Conservation (phyloP, 2,113 vertebrate genomes). For the Thymallus thymallus region DNA sequence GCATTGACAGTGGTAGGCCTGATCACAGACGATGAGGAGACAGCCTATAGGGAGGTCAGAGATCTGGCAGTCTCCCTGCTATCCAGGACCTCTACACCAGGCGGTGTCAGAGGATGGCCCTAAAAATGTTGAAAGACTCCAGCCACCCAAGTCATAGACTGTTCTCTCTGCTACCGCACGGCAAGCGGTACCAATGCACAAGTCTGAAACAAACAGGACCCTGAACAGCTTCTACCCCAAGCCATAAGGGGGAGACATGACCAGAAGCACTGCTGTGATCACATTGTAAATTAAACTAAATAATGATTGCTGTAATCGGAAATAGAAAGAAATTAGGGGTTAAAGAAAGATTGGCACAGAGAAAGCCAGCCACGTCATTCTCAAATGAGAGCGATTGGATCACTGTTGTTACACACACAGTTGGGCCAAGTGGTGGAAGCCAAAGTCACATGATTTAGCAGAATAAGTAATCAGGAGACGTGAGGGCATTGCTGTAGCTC, state of each 20-base stretch:
- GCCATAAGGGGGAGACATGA: conserved; percentile 64
- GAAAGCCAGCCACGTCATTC: conserved; percentile 45
- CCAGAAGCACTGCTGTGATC: conserved; percentile 20
- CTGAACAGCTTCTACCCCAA: too few species aligned
- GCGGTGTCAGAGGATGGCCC: too few species aligned
- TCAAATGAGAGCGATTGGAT: conserved; percentile 40
- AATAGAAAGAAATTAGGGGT: neutral
- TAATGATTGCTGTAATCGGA: conserved; percentile 9
- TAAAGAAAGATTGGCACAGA: conserved; percentile 28
- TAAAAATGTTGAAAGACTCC: too few species aligned
- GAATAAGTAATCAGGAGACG: conserved; percentile 66
- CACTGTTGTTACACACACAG: conserved; percentile 61
- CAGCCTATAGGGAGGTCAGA: too few species aligned
- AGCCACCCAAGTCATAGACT: too few species aligned
- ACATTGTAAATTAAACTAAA: conserved; percentile 21
- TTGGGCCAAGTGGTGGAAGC: conserved; percentile 48
- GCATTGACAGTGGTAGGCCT: too few species aligned
- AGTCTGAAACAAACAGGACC: too few species aligned
- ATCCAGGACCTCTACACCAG: too few species aligned
- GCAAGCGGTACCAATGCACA: too few species aligned
- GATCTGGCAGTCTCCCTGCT: too few species aligned
- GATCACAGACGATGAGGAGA: too few species aligned
- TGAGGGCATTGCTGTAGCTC: conserved; percentile 47
- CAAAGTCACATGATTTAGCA: conserved; percentile 72
- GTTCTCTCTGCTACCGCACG: too few species aligned